A percentile compares a stretch with the other conserved stretches of the same genome.
phyloP scores from a whole-genome alignment of 2,888 invertebrate species.

The Drosophila anomalata region DNA sequence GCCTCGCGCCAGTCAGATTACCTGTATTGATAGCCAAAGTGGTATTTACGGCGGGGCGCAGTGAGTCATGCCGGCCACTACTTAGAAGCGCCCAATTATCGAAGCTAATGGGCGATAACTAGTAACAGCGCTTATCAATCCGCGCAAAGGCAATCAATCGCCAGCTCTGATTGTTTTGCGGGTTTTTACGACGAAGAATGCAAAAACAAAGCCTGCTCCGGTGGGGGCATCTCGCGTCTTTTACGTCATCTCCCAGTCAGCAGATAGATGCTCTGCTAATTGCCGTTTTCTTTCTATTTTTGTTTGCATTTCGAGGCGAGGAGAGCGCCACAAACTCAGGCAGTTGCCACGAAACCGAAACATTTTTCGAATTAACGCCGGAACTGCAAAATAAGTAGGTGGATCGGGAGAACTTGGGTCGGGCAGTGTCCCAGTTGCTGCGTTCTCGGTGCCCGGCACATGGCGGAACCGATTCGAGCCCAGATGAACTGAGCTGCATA shows the following conservation, averaged over 20 bases:
- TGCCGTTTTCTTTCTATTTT: slow-evolving; percentile 16
- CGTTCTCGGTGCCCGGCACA: slow-evolving; percentile 39
- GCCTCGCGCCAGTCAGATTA: not conserved
- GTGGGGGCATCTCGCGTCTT: slow-evolving; percentile 7
- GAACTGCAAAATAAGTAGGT: slow-evolving; percentile 18
- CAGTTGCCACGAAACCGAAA: not conserved
- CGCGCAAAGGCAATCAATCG: slow-evolving; percentile 27
- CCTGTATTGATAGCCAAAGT: slow-evolving; percentile 21
- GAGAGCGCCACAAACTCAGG: not conserved
- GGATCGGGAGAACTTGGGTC: slow-evolving; percentile 10
- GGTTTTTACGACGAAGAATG: slow-evolving; percentile 23
- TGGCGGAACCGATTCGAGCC: slow-evolving; percentile 27
- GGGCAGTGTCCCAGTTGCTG: slow-evolving; percentile 21
- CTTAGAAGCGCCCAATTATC: not conserved
- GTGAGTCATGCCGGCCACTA: slow-evolving; percentile 11
- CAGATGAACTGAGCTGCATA: slow-evolving; percentile 13
- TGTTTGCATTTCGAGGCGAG: not conserved
- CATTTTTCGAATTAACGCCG: slow-evolving; percentile 19
- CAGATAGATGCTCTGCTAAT: slow-evolving; percentile 25
- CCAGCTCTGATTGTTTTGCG: slow-evolving; percentile 16
- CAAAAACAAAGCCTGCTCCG: slow-evolving; percentile 13
- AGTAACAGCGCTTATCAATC: slow-evolving; percentile 8
- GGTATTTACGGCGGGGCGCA: not conserved
- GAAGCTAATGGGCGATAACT: slow-evolving; percentile 9
- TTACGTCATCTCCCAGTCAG: slow-evolving; percentile 16